Evolutionary conservation across 2,113 vertebrate genomes (phyloP), one percentile per base, ranked within the genome.

Genomic region (Prolemur simus): DNA sequence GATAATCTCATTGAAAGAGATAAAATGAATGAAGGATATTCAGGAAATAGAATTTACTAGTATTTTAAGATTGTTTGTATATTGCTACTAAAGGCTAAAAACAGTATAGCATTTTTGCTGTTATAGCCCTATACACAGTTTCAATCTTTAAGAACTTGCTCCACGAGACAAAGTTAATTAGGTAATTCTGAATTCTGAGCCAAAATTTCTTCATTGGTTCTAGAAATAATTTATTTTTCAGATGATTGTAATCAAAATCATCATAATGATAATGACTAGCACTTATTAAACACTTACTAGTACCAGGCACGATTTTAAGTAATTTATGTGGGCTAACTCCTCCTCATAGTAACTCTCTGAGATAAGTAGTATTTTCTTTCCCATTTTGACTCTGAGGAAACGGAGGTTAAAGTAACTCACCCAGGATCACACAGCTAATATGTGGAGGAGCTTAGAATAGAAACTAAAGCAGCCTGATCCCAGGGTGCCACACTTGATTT

Each of bases 141-240:
- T 42, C 1, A 42, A 0, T 89, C 21, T 23, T 89, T 89, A 77
- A 91, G 13, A 80, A 25, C 18, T 85, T 89, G 63, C 52, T 87
- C 45, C 1, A 9, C 60, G 37, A 58, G 25, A 54, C n/a, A 73
- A 78, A 34, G 34, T 92, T 92, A 54, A 87, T 87, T 66, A 80
- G 29, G 39, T 69, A 47, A 39, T 66, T 92, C 74, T 54, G 56
- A 18, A 85, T 86, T 87, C 32, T 37, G 25, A 60, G 52, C 14
- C 45, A 89, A 11, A 84, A 52, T 17, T 63, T 86, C 47, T 76
- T 93, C 14, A 23, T 71, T 89, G 63, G 91, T 96, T 97, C 54
- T 49, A 52, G 21, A 86, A 58, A 66, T 54, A 83, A n/a, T 74
- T 90, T 74, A 45, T 76, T 21, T 68, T 52, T 76, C 32, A 21